phyloP scores from a whole-genome alignment of 2,113 vertebrate genomes.

The Manacus vitellinus region DNA sequence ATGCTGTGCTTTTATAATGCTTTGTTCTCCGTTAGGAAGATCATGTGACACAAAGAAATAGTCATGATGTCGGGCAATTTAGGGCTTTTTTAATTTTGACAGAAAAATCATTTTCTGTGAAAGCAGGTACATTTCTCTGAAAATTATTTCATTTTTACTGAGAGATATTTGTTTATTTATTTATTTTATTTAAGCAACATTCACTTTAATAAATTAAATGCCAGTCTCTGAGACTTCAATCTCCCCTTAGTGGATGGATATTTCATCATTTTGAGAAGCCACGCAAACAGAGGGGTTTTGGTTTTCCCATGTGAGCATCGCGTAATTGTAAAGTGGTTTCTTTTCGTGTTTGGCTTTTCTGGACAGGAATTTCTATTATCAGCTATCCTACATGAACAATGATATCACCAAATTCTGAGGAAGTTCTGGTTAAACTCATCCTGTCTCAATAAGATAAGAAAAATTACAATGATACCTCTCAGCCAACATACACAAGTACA shows the following conservation, averaged over 20 bases:
- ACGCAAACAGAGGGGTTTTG: not conserved
- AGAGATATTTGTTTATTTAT: rapidly evolving
- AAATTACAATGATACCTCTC: not conserved
- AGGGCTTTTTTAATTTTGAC: not conserved
- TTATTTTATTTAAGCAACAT: not conserved
- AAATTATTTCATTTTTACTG: not conserved
- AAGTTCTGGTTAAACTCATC: conserved; percentile 38
- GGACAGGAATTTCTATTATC: conserved; percentile 32
- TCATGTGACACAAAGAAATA: not conserved
- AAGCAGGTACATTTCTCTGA: not conserved
- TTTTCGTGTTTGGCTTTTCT: not conserved
- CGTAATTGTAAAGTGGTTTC: not conserved
- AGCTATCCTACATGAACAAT: not conserved
- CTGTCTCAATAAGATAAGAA: not conserved
- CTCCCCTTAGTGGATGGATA: not conserved
- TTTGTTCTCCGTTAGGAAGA: not conserved
- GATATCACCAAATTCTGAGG: conserved; percentile 10
- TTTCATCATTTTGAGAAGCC: not conserved
- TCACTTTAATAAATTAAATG: not conserved
- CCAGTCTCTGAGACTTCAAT: not conserved
- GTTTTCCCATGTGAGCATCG: not conserved
- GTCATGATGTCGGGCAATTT: not conserved
- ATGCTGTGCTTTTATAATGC: not conserved
- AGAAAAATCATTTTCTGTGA: not conserved
- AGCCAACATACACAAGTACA: not conserved